Percentiles rank a stretch among this genome's conserved stretches.
These are phyloP conservation scores for Nycticebus coucang DNA, from an alignment of 2,113 vertebrate genomes.

Conservation along the genomic window DNA sequence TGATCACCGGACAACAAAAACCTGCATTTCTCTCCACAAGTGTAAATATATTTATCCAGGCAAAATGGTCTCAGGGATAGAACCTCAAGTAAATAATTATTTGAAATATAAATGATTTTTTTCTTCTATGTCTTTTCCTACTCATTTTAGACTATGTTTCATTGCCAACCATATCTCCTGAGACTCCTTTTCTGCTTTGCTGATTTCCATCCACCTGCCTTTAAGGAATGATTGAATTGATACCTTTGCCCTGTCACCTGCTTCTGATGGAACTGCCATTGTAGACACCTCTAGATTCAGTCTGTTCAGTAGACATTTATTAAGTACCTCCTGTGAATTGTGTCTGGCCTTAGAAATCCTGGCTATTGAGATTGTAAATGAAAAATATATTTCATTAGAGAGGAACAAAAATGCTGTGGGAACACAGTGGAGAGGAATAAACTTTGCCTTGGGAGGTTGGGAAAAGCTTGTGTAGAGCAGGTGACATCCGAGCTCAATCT, in stretches of 20 bases:
- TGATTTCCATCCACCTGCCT: slow-evolving; percentile 48
- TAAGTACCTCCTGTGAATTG: slow-evolving; percentile 57
- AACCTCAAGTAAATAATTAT: slow-evolving; percentile 35
- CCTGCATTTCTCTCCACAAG: not conserved
- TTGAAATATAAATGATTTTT: slow-evolving; percentile 45
- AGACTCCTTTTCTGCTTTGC: slow-evolving; percentile 56
- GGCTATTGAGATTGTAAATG: slow-evolving; percentile 61
- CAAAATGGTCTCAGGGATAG: slow-evolving; percentile 33
- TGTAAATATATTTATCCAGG: not conserved
- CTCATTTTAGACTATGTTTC: slow-evolving; percentile 41
- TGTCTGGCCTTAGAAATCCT: slow-evolving; percentile 47
- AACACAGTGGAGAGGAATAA: not conserved
- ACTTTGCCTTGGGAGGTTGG: slow-evolving; percentile 16
- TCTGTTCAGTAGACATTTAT: slow-evolving; percentile 45
- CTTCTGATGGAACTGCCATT: slow-evolving; percentile 60
- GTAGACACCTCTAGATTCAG: slow-evolving; percentile 50
- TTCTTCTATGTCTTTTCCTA: slow-evolving; percentile 48
- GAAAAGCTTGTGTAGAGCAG: slow-evolving; percentile 45
- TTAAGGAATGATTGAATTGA: slow-evolving; percentile 69
- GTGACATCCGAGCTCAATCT: slow-evolving; percentile 69
- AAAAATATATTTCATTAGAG: slow-evolving; percentile 62
- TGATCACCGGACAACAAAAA: not conserved
- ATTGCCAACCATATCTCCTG: not conserved
- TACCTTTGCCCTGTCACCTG: slow-evolving; percentile 61
- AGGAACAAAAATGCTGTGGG: slow-evolving; percentile 3